phyloP scores from a whole-genome alignment of 2,113 vertebrate species.

The Forbesichthys agassizii region DNA sequence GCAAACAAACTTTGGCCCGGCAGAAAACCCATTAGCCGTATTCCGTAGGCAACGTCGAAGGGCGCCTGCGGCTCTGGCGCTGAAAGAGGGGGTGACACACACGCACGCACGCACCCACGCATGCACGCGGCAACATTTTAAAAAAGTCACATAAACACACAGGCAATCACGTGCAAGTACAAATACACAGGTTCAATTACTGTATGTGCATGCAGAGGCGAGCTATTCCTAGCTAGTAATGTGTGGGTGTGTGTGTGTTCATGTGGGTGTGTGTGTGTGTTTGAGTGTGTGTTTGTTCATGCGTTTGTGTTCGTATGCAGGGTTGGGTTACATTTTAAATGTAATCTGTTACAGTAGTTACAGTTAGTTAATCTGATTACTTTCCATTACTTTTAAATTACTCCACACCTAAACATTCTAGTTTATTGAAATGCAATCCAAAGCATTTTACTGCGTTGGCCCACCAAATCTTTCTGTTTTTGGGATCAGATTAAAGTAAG shows the following conservation, averaged over 20 bases:
- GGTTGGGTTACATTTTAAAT: background rate
- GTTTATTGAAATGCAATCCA: no score
- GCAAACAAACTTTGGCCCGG: constrained; percentile 71
- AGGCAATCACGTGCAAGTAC: background rate
- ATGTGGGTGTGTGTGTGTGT: background rate
- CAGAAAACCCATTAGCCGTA: constrained; percentile 74
- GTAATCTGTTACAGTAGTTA: background rate
- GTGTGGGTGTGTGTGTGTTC: constrained; percentile 6
- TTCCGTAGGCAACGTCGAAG: constrained; percentile 40
- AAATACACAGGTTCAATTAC: background rate
- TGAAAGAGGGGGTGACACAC: no score
- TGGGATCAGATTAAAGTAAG: no score
- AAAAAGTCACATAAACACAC: background rate
- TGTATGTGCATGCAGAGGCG: background rate
- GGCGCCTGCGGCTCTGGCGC: background rate
- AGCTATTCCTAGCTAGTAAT: background rate
- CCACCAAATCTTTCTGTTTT: no score
- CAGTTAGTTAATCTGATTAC: no score
- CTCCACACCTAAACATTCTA: no score
- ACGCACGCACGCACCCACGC: no score
- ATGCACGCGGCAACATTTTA: background rate
- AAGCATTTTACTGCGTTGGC: no score
- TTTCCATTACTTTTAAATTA: no score
- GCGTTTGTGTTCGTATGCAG: background rate
- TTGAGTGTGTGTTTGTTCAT: background rate